These are phyloP conservation scores for Sialia sialis DNA, from an alignment of 2,113 vertebrate genomes.

Conservation along the genomic window DNA sequence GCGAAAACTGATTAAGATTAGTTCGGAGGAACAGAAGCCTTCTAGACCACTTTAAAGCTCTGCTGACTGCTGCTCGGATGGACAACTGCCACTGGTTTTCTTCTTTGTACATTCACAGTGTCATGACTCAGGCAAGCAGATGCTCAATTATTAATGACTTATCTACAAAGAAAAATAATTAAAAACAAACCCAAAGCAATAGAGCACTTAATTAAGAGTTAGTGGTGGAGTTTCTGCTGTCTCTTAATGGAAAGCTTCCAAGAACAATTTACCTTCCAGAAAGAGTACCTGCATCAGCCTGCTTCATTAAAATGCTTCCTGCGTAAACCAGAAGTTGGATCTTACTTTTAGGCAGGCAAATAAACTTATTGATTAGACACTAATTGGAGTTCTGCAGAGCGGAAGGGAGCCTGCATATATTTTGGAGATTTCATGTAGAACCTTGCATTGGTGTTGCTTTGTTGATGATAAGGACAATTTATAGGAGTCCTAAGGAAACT, in stretches of 20 bases:
- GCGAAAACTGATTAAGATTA: not conserved
- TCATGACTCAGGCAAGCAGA: conserved; percentile 46
- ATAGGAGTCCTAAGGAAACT: not conserved
- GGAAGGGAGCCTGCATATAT: not conserved
- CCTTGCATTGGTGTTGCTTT: not conserved
- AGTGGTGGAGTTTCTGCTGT: conserved; percentile 25
- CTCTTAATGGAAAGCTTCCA: conserved; percentile 60
- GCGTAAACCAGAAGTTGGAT: not conserved
- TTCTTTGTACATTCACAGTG: not conserved
- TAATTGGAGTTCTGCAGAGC: conserved; percentile 30
- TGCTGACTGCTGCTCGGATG: not conserved
- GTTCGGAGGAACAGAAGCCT: not conserved
- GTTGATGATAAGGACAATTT: not conserved
- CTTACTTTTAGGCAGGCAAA: conserved; percentile 27
- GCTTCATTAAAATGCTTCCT: conserved; percentile 19
- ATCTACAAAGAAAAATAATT: conserved; percentile 65
- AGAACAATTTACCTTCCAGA: conserved; percentile 47
- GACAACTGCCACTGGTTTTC: conserved; percentile 9
- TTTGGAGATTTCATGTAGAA: not conserved
- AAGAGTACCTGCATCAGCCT: conserved; percentile 26
- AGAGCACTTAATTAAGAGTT: conserved; percentile 66
- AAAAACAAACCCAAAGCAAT: conserved; percentile 58
- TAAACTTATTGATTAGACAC: conserved; percentile 52
- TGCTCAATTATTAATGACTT: conserved; percentile 66
- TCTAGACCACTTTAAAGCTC: not conserved